A percentile compares a stretch with the other conserved stretches of the same genome.
Conservation (phyloP, 2,113 vertebrate genomes). For the Chaetodon trifascialis region DNA sequence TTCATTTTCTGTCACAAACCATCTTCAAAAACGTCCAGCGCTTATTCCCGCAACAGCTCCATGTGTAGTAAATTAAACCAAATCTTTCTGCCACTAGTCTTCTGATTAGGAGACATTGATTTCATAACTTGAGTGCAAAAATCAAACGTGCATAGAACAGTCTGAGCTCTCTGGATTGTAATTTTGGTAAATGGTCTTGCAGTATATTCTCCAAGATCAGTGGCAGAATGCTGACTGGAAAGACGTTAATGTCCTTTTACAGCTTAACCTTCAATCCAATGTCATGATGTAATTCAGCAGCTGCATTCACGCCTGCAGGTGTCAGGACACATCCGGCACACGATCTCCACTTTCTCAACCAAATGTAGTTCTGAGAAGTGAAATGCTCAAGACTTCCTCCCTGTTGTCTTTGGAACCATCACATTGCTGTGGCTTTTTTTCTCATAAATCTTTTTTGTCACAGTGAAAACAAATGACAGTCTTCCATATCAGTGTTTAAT, state of each 20-base stretch:
- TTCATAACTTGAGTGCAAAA: background rate
- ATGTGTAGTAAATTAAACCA: background rate
- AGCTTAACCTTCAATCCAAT: constrained; percentile 16
- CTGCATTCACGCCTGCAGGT: background rate
- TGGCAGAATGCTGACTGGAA: background rate
- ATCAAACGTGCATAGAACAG: background rate
- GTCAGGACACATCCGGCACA: background rate
- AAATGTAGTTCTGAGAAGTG: background rate
- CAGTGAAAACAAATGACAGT: background rate
- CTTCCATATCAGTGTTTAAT: constrained; percentile 44
- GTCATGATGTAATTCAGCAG: constrained; percentile 7
- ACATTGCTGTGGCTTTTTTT: constrained; percentile 42
- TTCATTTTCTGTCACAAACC: constrained; percentile 11
- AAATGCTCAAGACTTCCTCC: background rate
- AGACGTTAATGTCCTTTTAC: background rate
- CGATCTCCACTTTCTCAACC: background rate
- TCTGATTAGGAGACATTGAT: background rate
- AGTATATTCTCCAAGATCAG: background rate
- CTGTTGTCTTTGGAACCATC: constrained; percentile 11
- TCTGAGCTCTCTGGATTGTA: background rate
- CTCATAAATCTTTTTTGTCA: constrained; percentile 32
- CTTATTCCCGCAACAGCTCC: background rate
- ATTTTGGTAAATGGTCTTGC: background rate
- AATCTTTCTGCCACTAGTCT: background rate
- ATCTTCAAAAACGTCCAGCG: background rate